Base-by-base conservation (phyloP, 2,888 invertebrate species). In the Eupithecia vulgata region DNA sequence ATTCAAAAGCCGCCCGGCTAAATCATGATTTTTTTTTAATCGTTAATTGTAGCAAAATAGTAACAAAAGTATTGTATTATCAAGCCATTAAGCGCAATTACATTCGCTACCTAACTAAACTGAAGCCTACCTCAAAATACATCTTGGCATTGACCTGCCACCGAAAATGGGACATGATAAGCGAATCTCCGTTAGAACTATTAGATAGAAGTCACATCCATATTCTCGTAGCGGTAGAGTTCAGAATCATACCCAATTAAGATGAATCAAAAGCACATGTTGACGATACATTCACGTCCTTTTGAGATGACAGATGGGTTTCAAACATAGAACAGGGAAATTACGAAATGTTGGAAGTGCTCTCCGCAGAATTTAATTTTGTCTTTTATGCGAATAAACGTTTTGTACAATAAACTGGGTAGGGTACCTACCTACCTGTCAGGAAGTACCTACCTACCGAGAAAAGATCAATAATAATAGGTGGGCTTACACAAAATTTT, bases 121-220 rank as follows among this genome's bases (percentile, higher is more conserved):
- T 21, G 34, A 61, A 15, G 61, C 17, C 15, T 17, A 7, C 21
- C 5, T 17, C 25, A 25, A 57, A 25, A 81, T 80, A 80, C 77
- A 78, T 76, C 84, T 85, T 84, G 84, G 80, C 86, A 87, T 86
- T 87, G 87, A 84, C 85, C 85, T 80, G 81, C 81, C 79, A 80
- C 79, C 75, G 77, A 77, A 84, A 84, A 83, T 81, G 81, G 79
- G 78, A 76, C 80, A 82, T 77, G 79, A 76, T 80, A 79, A 82
- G 77, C 71, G 71, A 79, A 82, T 79, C 80, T 73, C 62, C 52
- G 76, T 74, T 10, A 52, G 48, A 52, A 21, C 10, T 52, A 21
- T 52, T 52, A n/a, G 10, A 21, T 52, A n/a, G 10, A 21, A 68
- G 70, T 42, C 40, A 64, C 57, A 66, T 69, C 67, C 79, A 71